A percentile compares a stretch with the other conserved stretches of the same genome.
phyloP scores from a whole-genome alignment of 2,797 vertebrate genomes.

The Coluber constrictor region DNA sequence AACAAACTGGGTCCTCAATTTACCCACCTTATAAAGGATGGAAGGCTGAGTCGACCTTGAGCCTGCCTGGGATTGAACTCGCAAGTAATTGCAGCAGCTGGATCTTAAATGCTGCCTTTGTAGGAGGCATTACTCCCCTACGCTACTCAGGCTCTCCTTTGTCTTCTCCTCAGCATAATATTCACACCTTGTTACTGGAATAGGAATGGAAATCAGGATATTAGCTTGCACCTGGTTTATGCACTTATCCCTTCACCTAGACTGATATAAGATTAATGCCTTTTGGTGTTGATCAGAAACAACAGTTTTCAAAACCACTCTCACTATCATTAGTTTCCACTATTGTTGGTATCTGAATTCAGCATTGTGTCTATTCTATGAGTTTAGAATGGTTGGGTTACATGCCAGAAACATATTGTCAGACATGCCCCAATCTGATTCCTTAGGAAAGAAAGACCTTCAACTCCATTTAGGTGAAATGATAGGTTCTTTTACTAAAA shows the following conservation, averaged over 20 bases:
- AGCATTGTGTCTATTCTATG: neutral
- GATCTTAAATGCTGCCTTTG: no score
- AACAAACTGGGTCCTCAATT: no score
- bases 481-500: no score
- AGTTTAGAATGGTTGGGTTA: neutral
- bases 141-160: neutral
- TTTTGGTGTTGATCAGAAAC: neutral
- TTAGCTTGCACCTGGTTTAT: neutral
- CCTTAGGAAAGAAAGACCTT: no score
- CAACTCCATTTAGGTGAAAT: neutral
- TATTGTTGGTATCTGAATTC: neutral
- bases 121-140: no score
- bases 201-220: neutral
- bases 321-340: neutral
- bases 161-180: neutral
- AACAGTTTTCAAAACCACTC: neutral
- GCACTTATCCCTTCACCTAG: neutral
- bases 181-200: neutral
- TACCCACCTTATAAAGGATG: no score
- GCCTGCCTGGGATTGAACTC: no score
- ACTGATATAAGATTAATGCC: neutral
- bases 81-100: no score
- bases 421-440: no score
- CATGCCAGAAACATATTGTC: neutral
- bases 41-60: no score